phyloP scores from a whole-genome alignment of 2,113 vertebrate species.

The Centropus unirufus region DNA sequence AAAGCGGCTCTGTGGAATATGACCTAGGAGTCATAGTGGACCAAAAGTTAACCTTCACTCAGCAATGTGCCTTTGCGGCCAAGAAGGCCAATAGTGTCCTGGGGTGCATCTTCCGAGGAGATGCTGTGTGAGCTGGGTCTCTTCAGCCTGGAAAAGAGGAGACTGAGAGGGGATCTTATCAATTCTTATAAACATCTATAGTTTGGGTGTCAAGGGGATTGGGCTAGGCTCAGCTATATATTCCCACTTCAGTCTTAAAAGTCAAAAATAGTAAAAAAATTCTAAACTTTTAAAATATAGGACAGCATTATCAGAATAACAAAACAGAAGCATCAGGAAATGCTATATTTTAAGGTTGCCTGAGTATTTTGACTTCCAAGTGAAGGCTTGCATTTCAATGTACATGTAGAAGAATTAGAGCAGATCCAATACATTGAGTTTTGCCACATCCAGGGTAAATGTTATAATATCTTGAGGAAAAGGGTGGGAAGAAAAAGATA shows the following conservation, averaged over 20 bases:
- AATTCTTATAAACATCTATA: too few species aligned
- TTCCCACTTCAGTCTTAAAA: neutral
- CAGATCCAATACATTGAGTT: neutral
- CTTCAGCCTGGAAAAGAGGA: too few species aligned
- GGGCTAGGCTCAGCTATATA: neutral
- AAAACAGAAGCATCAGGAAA: neutral
- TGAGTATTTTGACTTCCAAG: neutral
- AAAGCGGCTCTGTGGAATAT: too few species aligned
- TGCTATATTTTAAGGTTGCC: neutral
- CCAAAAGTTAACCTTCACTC: too few species aligned
- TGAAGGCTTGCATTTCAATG: neutral
- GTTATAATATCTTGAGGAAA: neutral
- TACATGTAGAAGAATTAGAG: neutral
- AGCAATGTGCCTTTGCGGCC: too few species aligned
- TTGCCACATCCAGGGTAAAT: neutral
- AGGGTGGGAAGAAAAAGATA: neutral
- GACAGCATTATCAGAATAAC: neutral
- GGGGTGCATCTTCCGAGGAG: too few species aligned
- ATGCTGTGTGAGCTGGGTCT: too few species aligned
- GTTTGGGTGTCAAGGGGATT: too few species aligned
- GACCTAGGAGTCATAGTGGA: too few species aligned
- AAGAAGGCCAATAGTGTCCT: too few species aligned
- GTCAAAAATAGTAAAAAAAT: neutral
- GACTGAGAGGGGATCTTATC: too few species aligned
- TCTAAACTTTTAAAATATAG: neutral